phyloP scores from a whole-genome alignment of 1,140 invertebrate species.

The Trichonephila clavata region DNA sequence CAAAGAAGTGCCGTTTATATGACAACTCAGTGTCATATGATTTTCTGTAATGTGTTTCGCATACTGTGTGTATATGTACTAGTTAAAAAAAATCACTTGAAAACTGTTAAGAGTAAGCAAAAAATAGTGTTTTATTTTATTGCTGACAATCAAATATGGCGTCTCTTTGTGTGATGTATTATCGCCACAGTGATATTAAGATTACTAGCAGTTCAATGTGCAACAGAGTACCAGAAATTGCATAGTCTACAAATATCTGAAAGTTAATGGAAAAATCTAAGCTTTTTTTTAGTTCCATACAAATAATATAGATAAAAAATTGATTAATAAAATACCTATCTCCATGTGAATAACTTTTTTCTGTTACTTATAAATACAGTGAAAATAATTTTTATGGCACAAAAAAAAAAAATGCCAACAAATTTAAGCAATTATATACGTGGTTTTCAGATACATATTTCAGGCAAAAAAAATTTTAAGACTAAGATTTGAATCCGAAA shows the following conservation, averaged over 20 bases:
- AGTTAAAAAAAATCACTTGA: slow-evolving; percentile 28
- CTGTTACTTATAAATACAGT: no score
- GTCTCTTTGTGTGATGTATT: slow-evolving; percentile 56
- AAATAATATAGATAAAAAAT: no score
- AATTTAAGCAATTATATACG: no score
- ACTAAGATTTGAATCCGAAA: no score
- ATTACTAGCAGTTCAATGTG: slow-evolving; percentile 18
- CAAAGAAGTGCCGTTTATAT: slow-evolving; percentile 74
- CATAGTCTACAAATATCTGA: background rate
- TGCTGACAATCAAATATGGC: slow-evolving; percentile 71
- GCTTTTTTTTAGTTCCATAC: no score
- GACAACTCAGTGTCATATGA: slow-evolving; percentile 50
- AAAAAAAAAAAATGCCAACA: no score
- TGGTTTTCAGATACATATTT: no score
- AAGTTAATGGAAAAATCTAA: background rate
- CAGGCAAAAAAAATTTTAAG: no score
- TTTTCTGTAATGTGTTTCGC: slow-evolving; percentile 64
- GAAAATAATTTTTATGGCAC: no score
- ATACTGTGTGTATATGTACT: slow-evolving; percentile 44
- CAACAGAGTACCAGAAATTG: slow-evolving; percentile 26
- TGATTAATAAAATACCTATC: background rate
- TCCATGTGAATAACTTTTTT: background rate
- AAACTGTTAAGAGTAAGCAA: background rate
- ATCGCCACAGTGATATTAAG: slow-evolving; percentile 64
- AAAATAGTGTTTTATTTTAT: slow-evolving; percentile 59